Conservation (phyloP, 2,797 vertebrate genomes). For the Epinephelus malabaricus region DNA sequence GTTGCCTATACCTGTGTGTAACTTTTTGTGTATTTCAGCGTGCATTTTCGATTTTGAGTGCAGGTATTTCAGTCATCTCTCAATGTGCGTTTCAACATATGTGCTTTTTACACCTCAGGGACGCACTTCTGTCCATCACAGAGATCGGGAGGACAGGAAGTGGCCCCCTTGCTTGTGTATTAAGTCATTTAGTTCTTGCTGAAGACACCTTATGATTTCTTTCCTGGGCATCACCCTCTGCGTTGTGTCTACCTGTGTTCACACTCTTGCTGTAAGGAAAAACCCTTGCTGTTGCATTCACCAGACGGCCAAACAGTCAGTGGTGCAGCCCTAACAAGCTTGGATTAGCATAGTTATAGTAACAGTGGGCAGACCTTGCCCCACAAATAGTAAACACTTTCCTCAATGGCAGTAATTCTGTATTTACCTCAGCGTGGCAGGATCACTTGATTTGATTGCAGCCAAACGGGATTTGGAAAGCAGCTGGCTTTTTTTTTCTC, state of each 20-base stretch:
- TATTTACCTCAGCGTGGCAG: slow-evolving; percentile 51
- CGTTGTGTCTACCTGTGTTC: not conserved
- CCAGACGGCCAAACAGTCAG: slow-evolving; percentile 10
- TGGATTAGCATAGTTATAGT: slow-evolving; percentile 58
- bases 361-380: slow-evolving; percentile 48
- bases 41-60: not conserved
- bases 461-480: slow-evolving; percentile 60
- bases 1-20: not conserved
- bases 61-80: not conserved
- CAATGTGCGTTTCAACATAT: not conserved
- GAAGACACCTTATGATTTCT: not conserved
- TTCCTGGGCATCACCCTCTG: not conserved
- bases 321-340: slow-evolving; percentile 29
- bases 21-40: not conserved
- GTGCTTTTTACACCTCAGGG: not conserved
- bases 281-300: slow-evolving; percentile 13
- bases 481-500: slow-evolving; percentile 44
- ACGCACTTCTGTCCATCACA: not conserved
- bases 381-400: slow-evolving; percentile 60
- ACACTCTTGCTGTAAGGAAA: not conserved
- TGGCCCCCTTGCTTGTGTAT: not conserved
- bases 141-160: not conserved
- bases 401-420: slow-evolving; percentile 58
- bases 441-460: slow-evolving; percentile 67
- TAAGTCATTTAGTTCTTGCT: not conserved